phyloP scores from a whole-genome alignment of 2,113 vertebrate genomes.

The Sturnira hondurensis region DNA sequence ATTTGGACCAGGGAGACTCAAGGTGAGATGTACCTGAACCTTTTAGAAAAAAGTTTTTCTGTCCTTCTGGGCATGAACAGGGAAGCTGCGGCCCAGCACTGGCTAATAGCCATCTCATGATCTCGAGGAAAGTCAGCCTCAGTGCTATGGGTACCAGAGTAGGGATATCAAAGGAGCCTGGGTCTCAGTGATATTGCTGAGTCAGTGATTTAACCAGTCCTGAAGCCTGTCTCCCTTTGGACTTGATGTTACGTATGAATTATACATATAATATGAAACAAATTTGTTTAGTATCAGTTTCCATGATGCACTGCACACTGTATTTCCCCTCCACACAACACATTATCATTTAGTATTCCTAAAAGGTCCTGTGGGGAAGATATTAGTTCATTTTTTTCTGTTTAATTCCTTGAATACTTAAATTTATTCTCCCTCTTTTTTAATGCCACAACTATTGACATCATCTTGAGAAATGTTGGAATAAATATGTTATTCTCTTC shows the following conservation, averaged over 20 bases:
- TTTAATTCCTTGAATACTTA: background rate
- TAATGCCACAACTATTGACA: background rate
- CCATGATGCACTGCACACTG: background rate
- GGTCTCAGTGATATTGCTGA: background rate
- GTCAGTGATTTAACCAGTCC: background rate
- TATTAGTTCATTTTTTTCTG: background rate
- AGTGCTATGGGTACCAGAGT: background rate
- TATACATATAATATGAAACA: background rate
- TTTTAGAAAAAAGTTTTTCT: background rate
- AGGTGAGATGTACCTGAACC: background rate
- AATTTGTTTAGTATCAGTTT: background rate
- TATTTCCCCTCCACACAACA: background rate
- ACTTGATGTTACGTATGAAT: background rate
- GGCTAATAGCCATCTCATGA: background rate
- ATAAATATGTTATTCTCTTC: background rate
- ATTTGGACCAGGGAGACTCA: background rate
- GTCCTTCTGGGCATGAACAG: background rate
- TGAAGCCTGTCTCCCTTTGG: background rate
- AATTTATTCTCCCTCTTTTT: background rate
- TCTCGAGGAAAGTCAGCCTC: background rate
- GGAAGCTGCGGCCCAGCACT: background rate
- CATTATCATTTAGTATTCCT: background rate
- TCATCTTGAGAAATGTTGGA: background rate
- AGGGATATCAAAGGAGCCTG: background rate
- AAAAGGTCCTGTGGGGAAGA: background rate